Percentiles rank a stretch among this genome's conserved stretches.
Conservation (phyloP, 1,140 invertebrate genomes). For the Drosophila azteca region DNA sequence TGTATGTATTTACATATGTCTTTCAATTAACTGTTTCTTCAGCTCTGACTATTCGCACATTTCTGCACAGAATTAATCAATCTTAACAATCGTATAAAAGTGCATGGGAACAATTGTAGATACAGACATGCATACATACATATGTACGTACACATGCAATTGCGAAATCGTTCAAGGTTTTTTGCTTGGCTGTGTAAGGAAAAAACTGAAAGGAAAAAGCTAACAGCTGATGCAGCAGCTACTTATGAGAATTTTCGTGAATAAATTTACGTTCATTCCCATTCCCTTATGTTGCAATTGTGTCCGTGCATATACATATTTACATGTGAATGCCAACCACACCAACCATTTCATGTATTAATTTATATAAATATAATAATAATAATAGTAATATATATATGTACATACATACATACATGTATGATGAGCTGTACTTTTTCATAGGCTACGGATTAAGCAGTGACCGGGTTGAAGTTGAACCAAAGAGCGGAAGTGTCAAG, state of each 20-base stretch:
- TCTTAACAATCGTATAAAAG: background rate
- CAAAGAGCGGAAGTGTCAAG: constrained; percentile 2
- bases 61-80: background rate
- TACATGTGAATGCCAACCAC: too few relatives aligned
- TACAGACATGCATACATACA: constrained; percentile 10
- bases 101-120: constrained; percentile 5
- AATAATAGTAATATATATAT: too few relatives aligned
- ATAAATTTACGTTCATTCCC: too few relatives aligned
- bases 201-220: constrained; percentile 3
- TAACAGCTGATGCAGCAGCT: constrained; percentile 6
- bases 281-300: too few relatives aligned
- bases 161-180: constrained; percentile 11
- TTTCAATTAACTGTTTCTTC: too few relatives aligned
- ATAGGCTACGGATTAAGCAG: constrained; percentile 6
- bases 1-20: too few relatives aligned
- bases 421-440: constrained; percentile 4
- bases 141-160: background rate
- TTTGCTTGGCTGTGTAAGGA: constrained; percentile 4
- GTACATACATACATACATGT: background rate
- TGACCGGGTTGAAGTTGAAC: background rate
- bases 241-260: background rate
- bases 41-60: background rate
- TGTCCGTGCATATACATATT: too few relatives aligned
- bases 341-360: too few relatives aligned
- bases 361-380: too few relatives aligned